Evolutionary conservation across 2,888 invertebrate genomes (phyloP), one percentile per base, ranked within the genome.

Genomic region (Acheta domesticus): DNA sequence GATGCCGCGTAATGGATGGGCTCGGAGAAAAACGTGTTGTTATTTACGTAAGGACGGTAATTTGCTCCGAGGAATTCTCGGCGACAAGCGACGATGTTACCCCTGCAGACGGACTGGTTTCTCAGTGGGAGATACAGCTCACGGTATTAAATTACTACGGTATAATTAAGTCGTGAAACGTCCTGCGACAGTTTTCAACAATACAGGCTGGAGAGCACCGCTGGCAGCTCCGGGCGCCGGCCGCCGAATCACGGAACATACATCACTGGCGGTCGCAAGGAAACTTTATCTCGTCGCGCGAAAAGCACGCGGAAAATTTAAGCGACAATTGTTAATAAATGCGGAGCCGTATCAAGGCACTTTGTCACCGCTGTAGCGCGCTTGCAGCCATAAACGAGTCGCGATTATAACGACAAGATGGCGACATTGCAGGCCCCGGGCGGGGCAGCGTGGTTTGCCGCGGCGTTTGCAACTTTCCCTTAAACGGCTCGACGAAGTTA

Each of bases 301-400:
- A 62, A 62, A 62, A 62, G 62, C n/a, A 62, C 62, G 62, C 62
- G 62, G 62, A 62, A 62, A 62, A 62, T 62, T 62, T 62, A 62
- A 62, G 62, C 16, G 62, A n/a, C 62, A 62, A 62, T 62, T 62
- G 62, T 62, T 62, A 62, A 62, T 62, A n/a, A 62, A 62, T 62
- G 62, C 62, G 62, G n/a, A 14, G 62, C 16, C 62, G 62, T 62
- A 62, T 62, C 62, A n/a, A 62, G 62, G n/a, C 16, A n/a, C 62
- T 62, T 62, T 16, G 62, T 62, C 62, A 62, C 14, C 62, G 62
- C 36, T 36, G n/a, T 11, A 16, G 62, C 62, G 62, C 62, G 62
- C 62, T n/a, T 62, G n/a, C n/a, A n/a, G 62, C 62, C 14, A 62
- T 62, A 62, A 14, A 62, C 14, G 62, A 62, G 62, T 19, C 62